Percentiles rank a stretch among this genome's conserved stretches.
Conservation (phyloP, 2,113 vertebrate species). For the Antennarius striatus region DNA sequence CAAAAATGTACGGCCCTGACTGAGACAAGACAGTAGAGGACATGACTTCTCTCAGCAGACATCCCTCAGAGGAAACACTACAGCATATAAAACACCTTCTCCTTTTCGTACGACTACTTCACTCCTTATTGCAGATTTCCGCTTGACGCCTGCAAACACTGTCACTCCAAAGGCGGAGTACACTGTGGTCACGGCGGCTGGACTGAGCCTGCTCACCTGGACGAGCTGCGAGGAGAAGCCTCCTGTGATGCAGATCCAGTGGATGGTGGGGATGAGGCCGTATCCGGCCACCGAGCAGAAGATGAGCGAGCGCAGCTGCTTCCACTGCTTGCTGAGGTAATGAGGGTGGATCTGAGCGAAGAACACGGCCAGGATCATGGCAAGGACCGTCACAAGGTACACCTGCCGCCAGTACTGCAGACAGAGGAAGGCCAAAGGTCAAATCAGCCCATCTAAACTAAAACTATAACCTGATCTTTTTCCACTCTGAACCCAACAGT, state of each 20-base stretch:
- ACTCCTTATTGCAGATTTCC: too few relatives aligned
- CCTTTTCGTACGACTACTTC: too few relatives aligned
- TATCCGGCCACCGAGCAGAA: slow-evolving; percentile 90
- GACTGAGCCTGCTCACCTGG: slow-evolving; percentile 77
- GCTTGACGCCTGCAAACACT: neutral
- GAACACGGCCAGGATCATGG: slow-evolving; percentile 92
- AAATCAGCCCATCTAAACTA: neutral
- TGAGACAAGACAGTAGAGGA: too few relatives aligned
- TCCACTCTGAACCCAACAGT: too few relatives aligned
- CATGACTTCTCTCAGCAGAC: too few relatives aligned
- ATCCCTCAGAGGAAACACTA: too few relatives aligned
- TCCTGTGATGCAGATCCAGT: slow-evolving; percentile 93
- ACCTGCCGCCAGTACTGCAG: slow-evolving; percentile 94
- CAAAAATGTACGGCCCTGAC: too few relatives aligned
- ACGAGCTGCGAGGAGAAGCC: slow-evolving; percentile 87
- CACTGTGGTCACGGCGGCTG: rapidly evolving
- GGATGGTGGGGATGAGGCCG: slow-evolving; percentile 89
- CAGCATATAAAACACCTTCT: too few relatives aligned
- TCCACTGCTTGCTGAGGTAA: slow-evolving; percentile 93
- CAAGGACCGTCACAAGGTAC: slow-evolving; percentile 91
- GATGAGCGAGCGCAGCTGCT: slow-evolving; percentile 86
- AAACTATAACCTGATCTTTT: too few relatives aligned
- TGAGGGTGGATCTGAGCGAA: slow-evolving; percentile 95
- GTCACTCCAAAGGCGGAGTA: neutral
- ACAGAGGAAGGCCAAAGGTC: neutral